Conservation (phyloP, 2,888 invertebrate species). For the Noctua pronuba region DNA sequence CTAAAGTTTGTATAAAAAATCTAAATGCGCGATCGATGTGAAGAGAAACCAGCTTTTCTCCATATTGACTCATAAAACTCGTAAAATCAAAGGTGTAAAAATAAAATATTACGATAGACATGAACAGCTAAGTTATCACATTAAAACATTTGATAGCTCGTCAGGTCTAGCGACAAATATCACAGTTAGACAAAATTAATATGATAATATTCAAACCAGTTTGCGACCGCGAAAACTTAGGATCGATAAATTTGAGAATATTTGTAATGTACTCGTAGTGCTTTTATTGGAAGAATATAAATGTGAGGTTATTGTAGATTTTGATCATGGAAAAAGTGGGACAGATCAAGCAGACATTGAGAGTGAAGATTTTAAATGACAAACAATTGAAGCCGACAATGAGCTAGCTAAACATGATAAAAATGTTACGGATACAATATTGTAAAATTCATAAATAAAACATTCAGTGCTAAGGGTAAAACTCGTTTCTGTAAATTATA, state of each 20-base stretch:
- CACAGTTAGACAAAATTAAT: constrained; percentile 27
- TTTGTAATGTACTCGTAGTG: background rate
- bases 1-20: background rate
- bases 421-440: background rate
- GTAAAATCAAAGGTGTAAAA: constrained; percentile 47
- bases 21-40: background rate
- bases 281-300: background rate
- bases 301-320: background rate
- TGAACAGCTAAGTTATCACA: constrained; percentile 6
- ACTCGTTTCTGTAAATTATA: too few species aligned
- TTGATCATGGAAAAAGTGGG: background rate
- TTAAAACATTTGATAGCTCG: constrained; percentile 39
- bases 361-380: background rate
- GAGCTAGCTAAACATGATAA: background rate
- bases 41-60: constrained; percentile 2
- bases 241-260: constrained; percentile 16
- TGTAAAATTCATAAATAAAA: background rate
- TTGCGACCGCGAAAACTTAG: constrained; percentile 34
- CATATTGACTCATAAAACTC: constrained; percentile 30
- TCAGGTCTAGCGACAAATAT: constrained; percentile 24
- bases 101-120: constrained; percentile 28
- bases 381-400: background rate
- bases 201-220: constrained; percentile 50
- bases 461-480: background rate
- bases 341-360: too few species aligned